Base-by-base conservation (phyloP, 2,888 invertebrate genomes). In the Tenthredo scrophulariae region DNA sequence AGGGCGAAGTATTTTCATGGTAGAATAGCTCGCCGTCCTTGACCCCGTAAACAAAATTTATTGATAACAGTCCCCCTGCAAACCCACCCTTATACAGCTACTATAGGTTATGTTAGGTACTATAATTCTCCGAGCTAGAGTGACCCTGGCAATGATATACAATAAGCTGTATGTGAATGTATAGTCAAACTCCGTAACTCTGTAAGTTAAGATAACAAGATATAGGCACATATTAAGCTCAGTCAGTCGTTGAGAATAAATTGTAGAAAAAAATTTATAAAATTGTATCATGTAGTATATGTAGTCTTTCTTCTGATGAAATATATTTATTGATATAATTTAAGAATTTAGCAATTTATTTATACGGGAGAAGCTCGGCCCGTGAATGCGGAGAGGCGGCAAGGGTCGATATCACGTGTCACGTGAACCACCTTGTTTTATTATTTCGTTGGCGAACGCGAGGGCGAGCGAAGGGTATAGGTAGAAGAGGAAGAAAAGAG, bases 371-470 rank as follows among this genome's bases (percentile, higher is more conserved):
- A 22, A 22, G 10, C 22, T 58, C 22, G 62, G 26, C 22, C 62
- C 26, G 33, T 33, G 6, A 67, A 26, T 65, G 67, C 13, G 18
- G 33, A 67, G 29, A 33, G 33, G 67, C 15, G 18, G 33, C 67
- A 67, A 33, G 67, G 67, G 67, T 67, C 67, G 67, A 67, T 67
- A 67, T 67, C 67, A 67, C 67, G 67, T 67, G 67, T 18, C 67
- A 33, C 67, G 67, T 67, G 67, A 67, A 67, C 67, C 67, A 33
- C 67, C 67, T 67, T 67, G 67, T 67, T 67, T 67, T 67, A 67
- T 67, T 67, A 67, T 67, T 67, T 67, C 67, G 67, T 33, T 67
- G 67, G 67, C 26, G 10, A 37, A 70, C 67, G 72, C 33, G 46
- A 72, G 37, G 70, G 70, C 70, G 33, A 26, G 26, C 18, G 67